Evolutionary conservation across 2,888 invertebrate genomes (phyloP).

Genomic region (Ernsta delagoae): DNA sequence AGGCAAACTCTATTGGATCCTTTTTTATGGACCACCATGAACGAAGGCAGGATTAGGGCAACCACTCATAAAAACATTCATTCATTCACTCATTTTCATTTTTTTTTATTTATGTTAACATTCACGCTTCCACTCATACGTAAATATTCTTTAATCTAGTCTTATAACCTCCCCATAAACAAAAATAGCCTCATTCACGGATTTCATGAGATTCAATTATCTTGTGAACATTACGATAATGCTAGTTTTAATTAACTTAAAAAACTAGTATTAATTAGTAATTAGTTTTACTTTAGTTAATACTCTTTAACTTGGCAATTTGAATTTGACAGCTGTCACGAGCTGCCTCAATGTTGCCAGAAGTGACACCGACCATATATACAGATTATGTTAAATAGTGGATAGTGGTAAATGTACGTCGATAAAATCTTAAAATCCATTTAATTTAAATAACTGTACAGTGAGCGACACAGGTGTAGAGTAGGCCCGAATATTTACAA

Average conservation of each 20-base stretch:
- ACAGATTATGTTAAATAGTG: slow-evolving; percentile 33
- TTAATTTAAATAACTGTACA: slow-evolving; percentile 66
- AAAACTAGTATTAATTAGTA: too few relatives aligned
- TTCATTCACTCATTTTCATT: slow-evolving; percentile 6
- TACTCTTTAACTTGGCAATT: neutral
- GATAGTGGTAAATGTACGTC: slow-evolving; percentile 33
- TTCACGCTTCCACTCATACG: neutral
- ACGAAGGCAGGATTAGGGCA: slow-evolving; percentile 8
- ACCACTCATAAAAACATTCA: neutral
- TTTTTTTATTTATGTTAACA: neutral
- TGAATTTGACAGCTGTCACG: slow-evolving; percentile 28
- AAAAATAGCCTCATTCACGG: neutral
- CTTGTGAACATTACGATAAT: too few relatives aligned
- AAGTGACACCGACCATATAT: slow-evolving; percentile 33
- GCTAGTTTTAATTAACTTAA: too few relatives aligned
- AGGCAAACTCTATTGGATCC: slow-evolving; percentile 9
- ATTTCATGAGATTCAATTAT: too few relatives aligned
- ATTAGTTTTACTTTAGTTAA: too few relatives aligned
- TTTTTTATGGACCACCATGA: neutral
- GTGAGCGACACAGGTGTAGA: slow-evolving; percentile 81
- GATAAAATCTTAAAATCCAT: slow-evolving; percentile 41
- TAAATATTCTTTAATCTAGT: slow-evolving; percentile 9
- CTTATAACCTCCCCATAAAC: slow-evolving; percentile 19
- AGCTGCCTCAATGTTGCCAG: slow-evolving; percentile 36
- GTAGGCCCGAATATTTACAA: slow-evolving; percentile 73